A percentile compares a stretch with the other conserved stretches of the same genome.
Evolutionary conservation across 2,888 invertebrate species (phyloP).

Genomic region (Tachina lurida): DNA sequence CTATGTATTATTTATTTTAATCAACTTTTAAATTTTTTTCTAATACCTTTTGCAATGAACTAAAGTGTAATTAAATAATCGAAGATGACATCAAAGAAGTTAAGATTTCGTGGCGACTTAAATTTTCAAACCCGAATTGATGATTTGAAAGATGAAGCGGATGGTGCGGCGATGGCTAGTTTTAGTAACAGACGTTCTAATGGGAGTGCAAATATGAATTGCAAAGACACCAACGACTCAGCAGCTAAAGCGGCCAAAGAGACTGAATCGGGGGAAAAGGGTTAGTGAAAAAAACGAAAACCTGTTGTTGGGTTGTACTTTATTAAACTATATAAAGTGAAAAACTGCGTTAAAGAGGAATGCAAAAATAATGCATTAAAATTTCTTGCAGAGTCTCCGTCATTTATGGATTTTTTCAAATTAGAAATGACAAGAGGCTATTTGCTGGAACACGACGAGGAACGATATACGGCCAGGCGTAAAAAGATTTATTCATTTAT

Average conservation of each 20-base stretch:
- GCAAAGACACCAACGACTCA: slow-evolving; percentile 52
- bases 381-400: slow-evolving; percentile 72
- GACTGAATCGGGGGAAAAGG: slow-evolving; percentile 52
- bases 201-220: slow-evolving; percentile 60
- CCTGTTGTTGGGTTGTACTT: slow-evolving; percentile 54
- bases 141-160: slow-evolving; percentile 76
- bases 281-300: slow-evolving; percentile 65
- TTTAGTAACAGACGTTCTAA: slow-evolving; percentile 59
- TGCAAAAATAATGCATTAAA: slow-evolving; percentile 54
- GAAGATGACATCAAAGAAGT: slow-evolving; percentile 79
- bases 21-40: background rate
- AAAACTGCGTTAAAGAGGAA: slow-evolving; percentile 30
- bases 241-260: slow-evolving; percentile 60
- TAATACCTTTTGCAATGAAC: slow-evolving; percentile 14
- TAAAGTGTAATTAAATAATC: background rate
- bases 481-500: slow-evolving; percentile 98
- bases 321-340: background rate
- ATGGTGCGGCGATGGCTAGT: slow-evolving; percentile 43
- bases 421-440: slow-evolving; percentile 96
- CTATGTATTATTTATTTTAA: background rate
- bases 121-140: slow-evolving; percentile 80
- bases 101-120: slow-evolving; percentile 83
- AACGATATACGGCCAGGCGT: slow-evolving; percentile 95
- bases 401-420: slow-evolving; percentile 88
- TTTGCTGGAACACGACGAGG: slow-evolving; percentile 96